Evolutionary conservation across 1,140 invertebrate genomes (phyloP).

Genomic region (Lanistes nyassanus): DNA sequence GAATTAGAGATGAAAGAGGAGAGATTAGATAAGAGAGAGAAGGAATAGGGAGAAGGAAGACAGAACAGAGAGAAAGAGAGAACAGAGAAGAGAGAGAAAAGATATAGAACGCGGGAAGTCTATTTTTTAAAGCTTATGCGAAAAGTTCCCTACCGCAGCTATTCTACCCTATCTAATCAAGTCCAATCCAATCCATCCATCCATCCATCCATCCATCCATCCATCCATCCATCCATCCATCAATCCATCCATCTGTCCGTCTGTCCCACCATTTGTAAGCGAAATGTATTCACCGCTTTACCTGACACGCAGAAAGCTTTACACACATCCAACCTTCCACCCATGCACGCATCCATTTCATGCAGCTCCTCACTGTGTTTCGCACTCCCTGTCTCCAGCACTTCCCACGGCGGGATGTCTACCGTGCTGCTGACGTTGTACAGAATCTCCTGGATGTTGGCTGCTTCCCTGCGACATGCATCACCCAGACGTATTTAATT

Average conservation of each 20-base stretch:
- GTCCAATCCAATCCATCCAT: not conserved
- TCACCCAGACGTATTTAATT: not conserved
- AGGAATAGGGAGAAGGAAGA: no score
- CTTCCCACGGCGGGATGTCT: no score
- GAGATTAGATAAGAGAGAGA: no score
- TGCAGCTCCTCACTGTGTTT: not conserved
- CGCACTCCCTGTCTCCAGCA: no score
- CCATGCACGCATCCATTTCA: not conserved
- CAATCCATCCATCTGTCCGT: not conserved
- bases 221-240: conserved; percentile 9
- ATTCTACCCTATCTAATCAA: not conserved
- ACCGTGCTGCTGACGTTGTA: not conserved
- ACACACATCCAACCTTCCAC: not conserved
- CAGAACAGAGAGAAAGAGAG: not conserved
- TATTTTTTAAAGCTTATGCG: no score
- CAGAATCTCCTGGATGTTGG: conserved; percentile 4
- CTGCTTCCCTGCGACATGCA: not conserved
- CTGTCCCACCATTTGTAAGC: not conserved
- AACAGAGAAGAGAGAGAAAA: not conserved
- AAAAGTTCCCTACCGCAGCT: no score
- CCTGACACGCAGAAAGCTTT: no score
- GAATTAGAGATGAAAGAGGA: no score
- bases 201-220: not conserved
- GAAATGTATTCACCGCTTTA: no score
- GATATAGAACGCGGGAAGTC: no score